A percentile compares a stretch with the other conserved stretches of the same genome.
Evolutionary conservation across 2,797 vertebrate species (phyloP).

Genomic region (Melanogrammus aeglefinus): DNA sequence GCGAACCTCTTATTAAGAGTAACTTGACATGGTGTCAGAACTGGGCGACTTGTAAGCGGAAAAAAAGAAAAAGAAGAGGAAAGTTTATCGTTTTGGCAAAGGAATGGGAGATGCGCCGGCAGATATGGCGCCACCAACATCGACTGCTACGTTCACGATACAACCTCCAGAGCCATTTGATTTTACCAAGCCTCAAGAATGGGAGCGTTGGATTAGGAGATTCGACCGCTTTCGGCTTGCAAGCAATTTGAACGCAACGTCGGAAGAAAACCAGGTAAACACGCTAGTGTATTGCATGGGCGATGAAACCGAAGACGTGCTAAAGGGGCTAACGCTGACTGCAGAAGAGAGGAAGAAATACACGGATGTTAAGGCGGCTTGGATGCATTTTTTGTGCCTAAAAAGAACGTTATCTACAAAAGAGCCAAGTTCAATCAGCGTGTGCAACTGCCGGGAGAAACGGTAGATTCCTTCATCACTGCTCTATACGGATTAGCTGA

Average conservation of each 20-base stretch:
- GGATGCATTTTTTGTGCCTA: neutral
- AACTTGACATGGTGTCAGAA: too few species aligned
- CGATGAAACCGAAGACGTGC: neutral
- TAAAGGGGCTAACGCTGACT: neutral
- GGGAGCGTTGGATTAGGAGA: too few species aligned
- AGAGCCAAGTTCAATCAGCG: constrained; percentile 19
- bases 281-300: neutral
- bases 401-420: constrained; percentile 21
- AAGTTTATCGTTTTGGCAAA: neutral
- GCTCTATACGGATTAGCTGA: constrained; percentile 8
- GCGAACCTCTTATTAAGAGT: too few species aligned
- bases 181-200: too few species aligned
- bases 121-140: neutral
- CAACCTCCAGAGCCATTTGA: neutral
- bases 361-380: neutral
- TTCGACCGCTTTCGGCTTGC: too few species aligned
- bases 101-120: neutral
- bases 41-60: too few species aligned
- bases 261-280: neutral
- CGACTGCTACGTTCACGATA: neutral
- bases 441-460: constrained; percentile 11
- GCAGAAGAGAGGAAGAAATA: neutral
- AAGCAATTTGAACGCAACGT: too few species aligned
- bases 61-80: too few species aligned
- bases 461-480: constrained; percentile 9